A percentile compares a stretch with the other conserved stretches of the same genome.
Conservation (phyloP, 2,888 invertebrate species). For the Ophion obscuratus region DNA sequence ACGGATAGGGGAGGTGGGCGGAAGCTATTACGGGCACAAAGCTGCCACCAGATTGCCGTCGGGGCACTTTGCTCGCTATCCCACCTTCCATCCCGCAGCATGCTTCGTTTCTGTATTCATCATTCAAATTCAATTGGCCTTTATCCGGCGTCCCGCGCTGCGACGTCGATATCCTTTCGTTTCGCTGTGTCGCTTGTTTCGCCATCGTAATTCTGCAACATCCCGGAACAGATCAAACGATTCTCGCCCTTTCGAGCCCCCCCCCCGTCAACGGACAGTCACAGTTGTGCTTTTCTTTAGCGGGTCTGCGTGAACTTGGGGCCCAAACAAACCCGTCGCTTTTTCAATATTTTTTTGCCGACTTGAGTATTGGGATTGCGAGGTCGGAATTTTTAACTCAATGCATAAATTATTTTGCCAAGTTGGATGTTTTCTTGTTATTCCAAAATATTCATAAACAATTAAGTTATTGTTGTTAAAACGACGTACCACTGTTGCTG, state of each 20-base stretch:
- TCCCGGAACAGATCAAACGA: conserved; percentile 75
- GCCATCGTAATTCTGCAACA: conserved; percentile 70
- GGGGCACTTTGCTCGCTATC: conserved; percentile 76
- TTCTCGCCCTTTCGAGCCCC: conserved; percentile 46
- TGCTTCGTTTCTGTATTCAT: conserved; percentile 79
- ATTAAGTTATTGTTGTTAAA: too few relatives aligned
- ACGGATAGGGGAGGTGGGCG: conserved; percentile 74
- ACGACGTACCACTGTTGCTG: too few relatives aligned
- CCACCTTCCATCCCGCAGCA: conserved; percentile 33
- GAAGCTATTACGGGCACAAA: conserved; percentile 83
- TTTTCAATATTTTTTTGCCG: neutral
- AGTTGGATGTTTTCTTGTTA: too few relatives aligned
- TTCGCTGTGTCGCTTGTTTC: conserved; percentile 53
- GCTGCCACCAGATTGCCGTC: conserved; percentile 84
- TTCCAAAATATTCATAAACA: too few relatives aligned
- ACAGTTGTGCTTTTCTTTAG: neutral
- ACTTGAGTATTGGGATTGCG: neutral
- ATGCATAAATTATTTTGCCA: too few relatives aligned
- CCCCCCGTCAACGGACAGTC: neutral
- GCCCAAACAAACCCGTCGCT: neutral
- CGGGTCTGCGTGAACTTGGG: too few relatives aligned
- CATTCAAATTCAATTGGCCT: conserved; percentile 84
- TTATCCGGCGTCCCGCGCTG: conserved; percentile 80
- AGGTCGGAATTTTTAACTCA: too few relatives aligned
- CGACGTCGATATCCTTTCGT: conserved; percentile 52